phyloP scores from a whole-genome alignment of 2,797 vertebrate species.

The Lacerta viridis region DNA sequence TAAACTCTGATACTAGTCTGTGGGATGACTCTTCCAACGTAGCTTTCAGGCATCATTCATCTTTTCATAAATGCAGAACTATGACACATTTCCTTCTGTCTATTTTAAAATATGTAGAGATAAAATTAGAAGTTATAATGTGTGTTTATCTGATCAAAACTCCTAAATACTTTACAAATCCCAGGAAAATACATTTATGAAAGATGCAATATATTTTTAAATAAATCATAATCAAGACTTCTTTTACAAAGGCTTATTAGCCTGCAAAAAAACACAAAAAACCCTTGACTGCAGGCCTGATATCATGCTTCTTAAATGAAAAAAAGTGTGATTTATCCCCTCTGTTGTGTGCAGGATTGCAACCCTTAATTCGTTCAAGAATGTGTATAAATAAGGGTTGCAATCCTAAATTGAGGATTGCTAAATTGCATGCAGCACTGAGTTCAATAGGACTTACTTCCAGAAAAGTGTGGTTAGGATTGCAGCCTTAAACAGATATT shows the following conservation, averaged over 20 bases:
- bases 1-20: constrained; percentile 57
- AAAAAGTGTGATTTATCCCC: not conserved
- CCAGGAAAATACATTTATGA: constrained; percentile 46
- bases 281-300: not conserved
- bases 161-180: constrained; percentile 49
- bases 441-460: too few species aligned
- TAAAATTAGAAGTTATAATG: constrained; percentile 55
- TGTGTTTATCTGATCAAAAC: constrained; percentile 50
- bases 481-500: not conserved
- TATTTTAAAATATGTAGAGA: constrained; percentile 56
- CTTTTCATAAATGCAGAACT: constrained; percentile 57
- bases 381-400: too few species aligned
- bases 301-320: not conserved
- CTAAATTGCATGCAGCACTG: too few species aligned
- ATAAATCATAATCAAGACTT: constrained; percentile 31
- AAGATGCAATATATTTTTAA: constrained; percentile 25
- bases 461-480: too few species aligned
- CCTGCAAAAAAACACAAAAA: not conserved
- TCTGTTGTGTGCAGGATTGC: not conserved
- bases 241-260: constrained; percentile 15
- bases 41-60: constrained; percentile 71
- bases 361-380: not conserved
- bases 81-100: constrained; percentile 47
- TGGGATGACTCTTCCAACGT: constrained; percentile 61
- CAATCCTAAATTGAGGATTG: too few species aligned